phyloP scores from a whole-genome alignment of 2,888 invertebrate species.

The Tenthredo notha region DNA sequence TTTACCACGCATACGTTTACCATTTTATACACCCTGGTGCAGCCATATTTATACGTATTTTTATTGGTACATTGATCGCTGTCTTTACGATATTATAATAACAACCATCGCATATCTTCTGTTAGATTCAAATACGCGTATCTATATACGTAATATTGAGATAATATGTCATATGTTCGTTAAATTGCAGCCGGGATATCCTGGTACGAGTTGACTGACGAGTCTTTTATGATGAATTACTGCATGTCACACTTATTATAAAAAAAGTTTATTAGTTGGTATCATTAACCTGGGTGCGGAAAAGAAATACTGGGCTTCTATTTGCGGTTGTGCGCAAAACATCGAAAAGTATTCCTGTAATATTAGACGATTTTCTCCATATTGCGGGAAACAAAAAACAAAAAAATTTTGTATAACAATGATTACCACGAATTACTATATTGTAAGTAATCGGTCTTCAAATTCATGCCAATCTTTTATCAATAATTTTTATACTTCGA shows the following conservation, averaged over 20 bases:
- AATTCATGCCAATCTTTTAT: neutral
- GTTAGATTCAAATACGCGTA: neutral
- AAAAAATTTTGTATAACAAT: neutral
- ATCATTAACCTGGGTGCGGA: too few relatives aligned
- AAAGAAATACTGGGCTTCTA: neutral
- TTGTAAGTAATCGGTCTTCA: neutral
- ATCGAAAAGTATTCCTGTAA: neutral
- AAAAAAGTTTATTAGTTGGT: too few relatives aligned
- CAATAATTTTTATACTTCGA: neutral
- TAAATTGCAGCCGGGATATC: neutral
- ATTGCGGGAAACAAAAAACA: neutral
- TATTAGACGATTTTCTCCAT: neutral
- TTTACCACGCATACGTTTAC: neutral
- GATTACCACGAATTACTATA: neutral
- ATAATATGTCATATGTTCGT: neutral
- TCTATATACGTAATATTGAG: neutral
- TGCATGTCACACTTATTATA: neutral
- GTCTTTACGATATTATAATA: conserved; percentile 5
- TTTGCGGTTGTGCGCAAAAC: neutral
- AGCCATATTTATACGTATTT: conserved; percentile 26
- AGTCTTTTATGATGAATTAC: neutral
- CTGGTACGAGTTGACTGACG: neutral
- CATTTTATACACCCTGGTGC: neutral
- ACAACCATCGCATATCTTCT: neutral
- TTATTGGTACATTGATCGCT: conserved; percentile 27